Evolutionary conservation across 2,797 vertebrate species (phyloP), one percentile per base, ranked within the genome.

Genomic region (Eulemur mongoz): DNA sequence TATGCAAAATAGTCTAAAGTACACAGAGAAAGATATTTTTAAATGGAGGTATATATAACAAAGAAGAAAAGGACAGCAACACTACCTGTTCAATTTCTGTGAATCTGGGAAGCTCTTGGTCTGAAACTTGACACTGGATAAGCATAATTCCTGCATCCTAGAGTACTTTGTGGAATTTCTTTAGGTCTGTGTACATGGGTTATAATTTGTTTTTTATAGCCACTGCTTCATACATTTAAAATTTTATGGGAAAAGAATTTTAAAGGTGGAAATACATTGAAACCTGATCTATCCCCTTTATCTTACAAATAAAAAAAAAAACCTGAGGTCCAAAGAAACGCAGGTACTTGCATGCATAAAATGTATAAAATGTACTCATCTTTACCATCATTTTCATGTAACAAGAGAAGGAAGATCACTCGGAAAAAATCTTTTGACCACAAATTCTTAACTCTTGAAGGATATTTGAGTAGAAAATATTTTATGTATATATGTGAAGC

Each of bases 301-400:
- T 61, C 27, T 93, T 91, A 67, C 1, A 93, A 97, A 79, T 45
- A 59, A 59, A 59, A n/a, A 40, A 96, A 69, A 45, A 48, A 35
- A 9, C 1, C 5, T 43, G 27, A 73, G 11, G 5, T 75, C 67
- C 73, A 84, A 73, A 35, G n/a, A 82, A 90, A 83, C 5, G 35
- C 18, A 91, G 32, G 27, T 27, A 61, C 4, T 69, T 78, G 11
- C 73, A 1, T 73, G 2, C 3, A 83, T 59, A 92, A 85, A 67
- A 38, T 48, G 7, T 82, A 75, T 40, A 69, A 91, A 57, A 35
- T 87, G 0, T 10, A 73, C 9, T 4, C 4, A 52, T 78, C 6
- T 73, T 73, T 25, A 78, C 8, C 27, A 73, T 67, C 18, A 90
- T 87, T 63, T 79, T 45, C n/a, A 73, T 43, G 0, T 87, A 89